These are phyloP conservation scores for Palloptera scutellata DNA, from an alignment of 2,888 invertebrate species.

Conservation along the genomic window DNA sequence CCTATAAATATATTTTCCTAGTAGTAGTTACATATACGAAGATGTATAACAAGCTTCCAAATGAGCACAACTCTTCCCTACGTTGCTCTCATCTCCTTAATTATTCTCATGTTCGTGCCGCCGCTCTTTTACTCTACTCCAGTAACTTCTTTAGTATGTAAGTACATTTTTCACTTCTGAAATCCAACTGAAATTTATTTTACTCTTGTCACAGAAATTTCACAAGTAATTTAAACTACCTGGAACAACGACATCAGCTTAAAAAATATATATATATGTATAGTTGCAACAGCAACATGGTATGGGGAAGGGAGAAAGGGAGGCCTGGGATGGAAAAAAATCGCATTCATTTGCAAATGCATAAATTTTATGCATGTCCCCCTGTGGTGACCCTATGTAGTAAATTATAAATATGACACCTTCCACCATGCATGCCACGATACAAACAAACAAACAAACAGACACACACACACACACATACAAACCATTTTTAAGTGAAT, in stretches of 20 bases:
- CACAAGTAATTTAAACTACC: slow-evolving; percentile 45
- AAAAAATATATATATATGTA: slow-evolving; percentile 15
- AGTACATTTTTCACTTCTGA: too few relatives aligned
- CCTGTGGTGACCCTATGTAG: slow-evolving; percentile 59
- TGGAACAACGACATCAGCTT: slow-evolving; percentile 37
- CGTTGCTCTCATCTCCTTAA: too few relatives aligned
- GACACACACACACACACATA: too few relatives aligned
- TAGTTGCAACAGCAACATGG: slow-evolving; percentile 2
- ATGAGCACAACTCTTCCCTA: too few relatives aligned
- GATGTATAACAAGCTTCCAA: too few relatives aligned
- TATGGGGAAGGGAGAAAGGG: slow-evolving; percentile 7
- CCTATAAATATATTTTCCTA: too few relatives aligned
- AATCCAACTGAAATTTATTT: slow-evolving; percentile 23
- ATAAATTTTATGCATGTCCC: slow-evolving; percentile 37
- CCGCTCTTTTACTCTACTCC: too few relatives aligned
- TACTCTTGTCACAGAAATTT: slow-evolving; percentile 44
- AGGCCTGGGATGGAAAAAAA: slow-evolving; percentile 1
- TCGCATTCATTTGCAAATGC: slow-evolving; percentile 23
- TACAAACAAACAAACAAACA: neutral
- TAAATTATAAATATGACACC: slow-evolving; percentile 63
- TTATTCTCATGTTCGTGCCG: too few relatives aligned
- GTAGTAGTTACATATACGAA: too few relatives aligned
- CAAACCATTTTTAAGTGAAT: too few relatives aligned
- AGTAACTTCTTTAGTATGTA: too few relatives aligned
- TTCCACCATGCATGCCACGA: slow-evolving; percentile 38